Base-by-base conservation (phyloP, 2,888 invertebrate species). In the Habrosyne pyritoides region DNA sequence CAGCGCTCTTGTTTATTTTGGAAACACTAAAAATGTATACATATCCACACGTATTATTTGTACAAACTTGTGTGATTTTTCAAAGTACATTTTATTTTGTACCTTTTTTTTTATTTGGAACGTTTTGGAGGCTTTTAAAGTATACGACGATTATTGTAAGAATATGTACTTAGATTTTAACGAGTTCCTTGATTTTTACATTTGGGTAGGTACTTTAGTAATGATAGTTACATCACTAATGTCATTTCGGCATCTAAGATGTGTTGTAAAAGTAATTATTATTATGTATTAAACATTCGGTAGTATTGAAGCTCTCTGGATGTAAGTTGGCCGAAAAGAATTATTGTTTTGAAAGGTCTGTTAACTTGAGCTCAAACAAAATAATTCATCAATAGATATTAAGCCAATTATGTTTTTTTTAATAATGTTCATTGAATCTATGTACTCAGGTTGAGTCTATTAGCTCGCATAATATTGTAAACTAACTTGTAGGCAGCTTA, bases 111-210 rank as follows among this genome's bases (percentile, higher is more conserved):
- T 80, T 71, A 77, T 81, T 87, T 84, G 80, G 75, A 79, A 84
- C 81, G 79, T 80, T 87, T 92, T 87, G 88, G 92, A 92, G 92
- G 92, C 91, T 91, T 91, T 87, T 89, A 86, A 89, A 86, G 91
- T 91, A 91, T 91, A 91, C 91, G 91, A 91, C 71, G 79, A 81
- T 81, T 83, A 89, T 85, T 86, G 73, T 91, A 89, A 89, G 90
- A 83, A 83, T 87, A 89, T 85, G 91, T 91, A 92, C 90, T 92
- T 91, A 92, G 91, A 82, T 84, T 67, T 42, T 90, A 86, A 87
- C 79, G 77, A 88, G 90, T 91, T 90, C 90, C 90, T 90, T 83
- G 79, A 75, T 84, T 83, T 79, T 77, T 77, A 73, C 75, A 72
- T 74, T 75, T 81, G 82, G 82, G 81, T 83, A 83, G 79, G 79